Evolutionary conservation across 2,797 vertebrate genomes (phyloP).

Genomic region (Myotis myotis): DNA sequence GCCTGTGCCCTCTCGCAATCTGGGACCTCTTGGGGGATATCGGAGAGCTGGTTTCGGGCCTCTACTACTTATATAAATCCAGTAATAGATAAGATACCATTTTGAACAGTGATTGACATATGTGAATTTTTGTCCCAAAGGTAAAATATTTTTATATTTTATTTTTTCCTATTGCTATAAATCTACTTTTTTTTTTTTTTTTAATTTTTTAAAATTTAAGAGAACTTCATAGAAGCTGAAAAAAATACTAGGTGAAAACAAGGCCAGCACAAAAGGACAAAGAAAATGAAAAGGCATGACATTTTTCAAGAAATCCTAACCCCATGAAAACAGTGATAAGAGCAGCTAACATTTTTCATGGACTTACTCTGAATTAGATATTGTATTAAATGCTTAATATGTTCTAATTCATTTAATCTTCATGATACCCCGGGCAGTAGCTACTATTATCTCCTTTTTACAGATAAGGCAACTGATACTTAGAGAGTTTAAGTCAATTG

Average conservation of each 20-base stretch:
- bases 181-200: neutral
- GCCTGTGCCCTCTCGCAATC: no score
- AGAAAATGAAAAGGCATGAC: slow-evolving; percentile 31
- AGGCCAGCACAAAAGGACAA: slow-evolving; percentile 21
- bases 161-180: slow-evolving; percentile 43
- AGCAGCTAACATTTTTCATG: slow-evolving; percentile 24
- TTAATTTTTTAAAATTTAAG: slow-evolving; percentile 52
- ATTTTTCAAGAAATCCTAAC: slow-evolving; percentile 51
- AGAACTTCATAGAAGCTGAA: neutral
- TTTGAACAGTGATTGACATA: slow-evolving; percentile 30
- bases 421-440: neutral
- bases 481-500: neutral
- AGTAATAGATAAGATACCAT: neutral
- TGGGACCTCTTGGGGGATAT: no score
- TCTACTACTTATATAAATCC: neutral
- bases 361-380: slow-evolving; percentile 17
- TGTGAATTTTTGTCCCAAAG: slow-evolving; percentile 21
- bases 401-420: slow-evolving; percentile 46
- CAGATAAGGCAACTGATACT: slow-evolving; percentile 5
- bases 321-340: slow-evolving; percentile 36
- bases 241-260: slow-evolving; percentile 40
- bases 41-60: no score
- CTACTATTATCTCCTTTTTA: neutral
- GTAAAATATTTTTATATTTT: slow-evolving; percentile 36
- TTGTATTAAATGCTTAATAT: slow-evolving; percentile 17